Evolutionary conservation across 2,888 invertebrate species (phyloP).

Genomic region (Diloba caeruleocephala): DNA sequence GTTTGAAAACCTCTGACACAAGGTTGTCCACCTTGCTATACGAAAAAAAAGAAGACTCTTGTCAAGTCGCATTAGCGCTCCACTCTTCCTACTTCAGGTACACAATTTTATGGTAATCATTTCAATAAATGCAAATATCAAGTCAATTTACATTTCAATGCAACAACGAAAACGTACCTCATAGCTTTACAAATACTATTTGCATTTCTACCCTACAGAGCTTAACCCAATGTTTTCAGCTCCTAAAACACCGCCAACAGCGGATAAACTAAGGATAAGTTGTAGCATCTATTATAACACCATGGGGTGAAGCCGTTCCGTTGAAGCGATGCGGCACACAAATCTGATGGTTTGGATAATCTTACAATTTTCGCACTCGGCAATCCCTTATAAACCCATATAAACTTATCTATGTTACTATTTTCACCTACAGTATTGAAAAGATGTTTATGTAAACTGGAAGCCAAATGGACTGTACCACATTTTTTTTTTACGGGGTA

Average conservation of each 20-base stretch:
- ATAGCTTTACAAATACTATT: slow-evolving; percentile 13
- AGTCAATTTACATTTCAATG: slow-evolving; percentile 12
- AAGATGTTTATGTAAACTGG: background rate
- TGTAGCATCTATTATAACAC: slow-evolving; percentile 16
- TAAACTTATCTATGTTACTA: background rate
- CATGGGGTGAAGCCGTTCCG: background rate
- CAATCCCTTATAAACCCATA: background rate
- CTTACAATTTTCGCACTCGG: slow-evolving; percentile 7
- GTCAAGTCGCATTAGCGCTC: too few species aligned
- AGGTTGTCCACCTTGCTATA: too few species aligned
- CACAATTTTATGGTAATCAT: too few species aligned
- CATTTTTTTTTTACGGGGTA: too few species aligned
- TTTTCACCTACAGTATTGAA: background rate
- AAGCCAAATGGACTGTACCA: background rate
- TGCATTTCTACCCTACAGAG: slow-evolving; percentile 12
- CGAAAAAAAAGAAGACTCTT: too few species aligned
- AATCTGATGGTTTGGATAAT: slow-evolving; percentile 27
- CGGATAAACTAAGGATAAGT: slow-evolving; percentile 5
- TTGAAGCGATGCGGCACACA: slow-evolving; percentile 10
- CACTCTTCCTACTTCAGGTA: too few species aligned
- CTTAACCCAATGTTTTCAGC: slow-evolving; percentile 31
- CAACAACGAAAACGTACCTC: slow-evolving; percentile 12
- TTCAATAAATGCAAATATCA: background rate
- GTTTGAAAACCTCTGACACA: too few species aligned
- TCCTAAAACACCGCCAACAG: slow-evolving; percentile 8